Evolutionary conservation across 2,797 vertebrate species (phyloP).

Genomic region (Lindbergichthys nudifrons): DNA sequence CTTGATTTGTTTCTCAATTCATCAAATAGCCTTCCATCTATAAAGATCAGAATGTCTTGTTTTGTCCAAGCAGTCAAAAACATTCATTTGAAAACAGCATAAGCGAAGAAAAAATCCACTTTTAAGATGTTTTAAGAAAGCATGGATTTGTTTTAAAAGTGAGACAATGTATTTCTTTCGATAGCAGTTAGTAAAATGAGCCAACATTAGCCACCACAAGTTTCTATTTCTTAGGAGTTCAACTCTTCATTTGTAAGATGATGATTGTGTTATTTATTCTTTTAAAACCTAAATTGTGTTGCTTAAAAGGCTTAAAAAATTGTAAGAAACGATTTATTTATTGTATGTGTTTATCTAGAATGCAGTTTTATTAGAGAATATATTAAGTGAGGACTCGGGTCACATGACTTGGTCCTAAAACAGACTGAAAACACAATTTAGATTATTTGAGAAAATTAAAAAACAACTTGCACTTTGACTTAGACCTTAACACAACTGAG

Average conservation of each 20-base stretch:
- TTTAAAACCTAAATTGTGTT: neutral
- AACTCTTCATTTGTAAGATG: neutral
- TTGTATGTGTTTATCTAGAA: fast-evolving
- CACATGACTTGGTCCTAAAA: no score
- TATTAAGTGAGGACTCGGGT: no score
- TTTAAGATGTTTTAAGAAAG: neutral
- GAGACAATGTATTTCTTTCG: neutral
- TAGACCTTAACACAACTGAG: no score
- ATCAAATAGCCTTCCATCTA: neutral
- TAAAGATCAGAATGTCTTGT: neutral
- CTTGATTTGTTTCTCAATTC: neutral
- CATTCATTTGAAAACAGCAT: neutral
- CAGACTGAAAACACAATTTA: no score
- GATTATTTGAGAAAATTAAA: no score
- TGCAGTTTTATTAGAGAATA: neutral
- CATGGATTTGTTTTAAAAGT: neutral
- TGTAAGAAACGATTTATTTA: neutral
- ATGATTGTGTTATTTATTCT: neutral
- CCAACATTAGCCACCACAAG: neutral
- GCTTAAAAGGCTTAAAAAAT: neutral
- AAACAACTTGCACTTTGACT: no score
- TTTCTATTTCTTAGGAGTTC: neutral
- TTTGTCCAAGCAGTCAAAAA: neutral
- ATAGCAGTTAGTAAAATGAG: neutral
- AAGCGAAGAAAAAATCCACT: neutral